Evolutionary conservation across 2,113 vertebrate species (phyloP), one percentile per base, ranked within the genome.

Genomic region (Callaeas wilsoni): DNA sequence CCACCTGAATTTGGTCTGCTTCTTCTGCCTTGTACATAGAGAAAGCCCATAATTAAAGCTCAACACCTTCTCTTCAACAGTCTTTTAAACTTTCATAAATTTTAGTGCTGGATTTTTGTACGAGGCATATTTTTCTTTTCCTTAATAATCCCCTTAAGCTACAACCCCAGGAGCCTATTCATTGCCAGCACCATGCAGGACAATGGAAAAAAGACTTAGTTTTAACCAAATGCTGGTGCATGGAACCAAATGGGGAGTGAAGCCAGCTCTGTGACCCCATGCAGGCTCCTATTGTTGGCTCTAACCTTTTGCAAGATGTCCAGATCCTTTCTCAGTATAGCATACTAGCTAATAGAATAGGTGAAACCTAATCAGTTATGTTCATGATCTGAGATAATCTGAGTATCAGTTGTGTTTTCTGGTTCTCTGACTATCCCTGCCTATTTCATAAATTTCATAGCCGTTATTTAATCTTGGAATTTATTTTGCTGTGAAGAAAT

Each of bases 151-250:
- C 81, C 73, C 65, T 78, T 47, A 79, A 93, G 53, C 49, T 44
- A 68, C 74, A 93, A 79, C 92, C 63, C 79, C 67, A 86, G 85
- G 88, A 94, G 75, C 5, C 88, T 63, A 86, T 93, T 94, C 74
- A 71, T 75, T 79, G 39, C 41, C 84, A 95, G 35, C 22, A 63
- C 44, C 65, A 82, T 29, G 37, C 39, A 92, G 88, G 83, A 97
- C 83, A 94, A 93, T 95, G 50, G 88, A 90, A 86, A 78, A 95
- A 95, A 94, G n/a, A 37, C 35, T 93, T 70, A 53, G 46, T 62
- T 85, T 88, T 80, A 88, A 83, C 46, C 2, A 4, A 93, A 50
- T 80, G 46, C 39, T 3, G 2, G 17, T 33, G 46, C 21, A 18
- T 70, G 59, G 70, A 80, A 67, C 57, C 19, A 83, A 67, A 73